phyloP scores from a whole-genome alignment of 1,140 invertebrate species.

The Matsumurasca onukii region DNA sequence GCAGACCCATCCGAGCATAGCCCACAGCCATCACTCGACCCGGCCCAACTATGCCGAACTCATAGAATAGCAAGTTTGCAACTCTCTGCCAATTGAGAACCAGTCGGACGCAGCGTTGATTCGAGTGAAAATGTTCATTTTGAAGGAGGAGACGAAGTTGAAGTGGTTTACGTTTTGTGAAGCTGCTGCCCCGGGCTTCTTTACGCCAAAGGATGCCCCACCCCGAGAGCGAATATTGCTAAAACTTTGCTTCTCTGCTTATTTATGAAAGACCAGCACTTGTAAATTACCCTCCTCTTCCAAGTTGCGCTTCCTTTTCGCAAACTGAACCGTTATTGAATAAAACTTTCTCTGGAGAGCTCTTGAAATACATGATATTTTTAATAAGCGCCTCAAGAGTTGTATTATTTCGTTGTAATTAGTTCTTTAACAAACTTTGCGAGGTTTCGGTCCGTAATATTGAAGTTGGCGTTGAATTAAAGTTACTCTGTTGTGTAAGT shows the following conservation, averaged over 20 bases:
- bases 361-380: slow-evolving; percentile 10
- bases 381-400: not conserved
- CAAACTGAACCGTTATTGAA: slow-evolving; percentile 11
- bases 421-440: no score
- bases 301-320: slow-evolving; percentile 3
- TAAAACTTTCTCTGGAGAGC: slow-evolving; percentile 11
- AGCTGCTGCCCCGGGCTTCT: not conserved
- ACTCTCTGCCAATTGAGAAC: no score
- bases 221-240: not conserved
- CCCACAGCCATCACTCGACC: no score
- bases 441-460: no score
- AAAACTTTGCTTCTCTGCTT: not conserved
- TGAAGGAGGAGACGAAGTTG: not conserved
- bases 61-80: no score
- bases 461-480: no score
- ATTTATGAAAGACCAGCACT: slow-evolving; percentile 6
- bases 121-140: not conserved
- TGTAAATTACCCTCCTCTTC: not conserved
- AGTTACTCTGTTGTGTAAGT: no score
- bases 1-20: no score
- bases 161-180: not conserved
- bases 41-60: no score
- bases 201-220: not conserved
- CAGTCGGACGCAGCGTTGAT: not conserved
- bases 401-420: not conserved